Conservation (phyloP, 2,797 vertebrate species). For the Zenarchopterus dispar region DNA sequence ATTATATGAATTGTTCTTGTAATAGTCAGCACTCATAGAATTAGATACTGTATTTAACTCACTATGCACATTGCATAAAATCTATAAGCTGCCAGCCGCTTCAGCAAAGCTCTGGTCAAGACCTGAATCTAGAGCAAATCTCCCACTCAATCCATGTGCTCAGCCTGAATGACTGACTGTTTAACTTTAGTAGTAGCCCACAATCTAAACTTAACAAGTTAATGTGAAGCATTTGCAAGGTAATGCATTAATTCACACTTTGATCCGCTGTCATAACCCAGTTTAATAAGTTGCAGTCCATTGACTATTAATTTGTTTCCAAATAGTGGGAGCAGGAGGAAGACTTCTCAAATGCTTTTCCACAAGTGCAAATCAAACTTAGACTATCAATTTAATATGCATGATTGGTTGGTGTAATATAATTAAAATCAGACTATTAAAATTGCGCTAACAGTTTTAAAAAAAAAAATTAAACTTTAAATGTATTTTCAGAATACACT, state of each 20-base stretch:
- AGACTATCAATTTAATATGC: slow-evolving; percentile 82
- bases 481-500: slow-evolving; percentile 83
- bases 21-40: neutral
- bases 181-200: slow-evolving; percentile 48
- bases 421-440: slow-evolving; percentile 85
- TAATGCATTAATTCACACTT: slow-evolving; percentile 73
- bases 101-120: slow-evolving; percentile 29
- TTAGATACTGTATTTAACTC: slow-evolving; percentile 11
- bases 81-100: slow-evolving; percentile 21
- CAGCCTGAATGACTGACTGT: slow-evolving; percentile 35
- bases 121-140: slow-evolving; percentile 50
- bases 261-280: slow-evolving; percentile 77
- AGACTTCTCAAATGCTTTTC: slow-evolving; percentile 73
- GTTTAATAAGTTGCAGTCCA: slow-evolving; percentile 85
- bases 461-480: slow-evolving; percentile 82
- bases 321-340: slow-evolving; percentile 75
- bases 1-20: slow-evolving; percentile 1
- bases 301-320: slow-evolving; percentile 83
- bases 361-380: slow-evolving; percentile 81
- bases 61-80: slow-evolving; percentile 30
- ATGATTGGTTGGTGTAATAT: slow-evolving; percentile 83
- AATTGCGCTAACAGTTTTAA: slow-evolving; percentile 77
- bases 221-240: slow-evolving; percentile 73
- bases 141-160: slow-evolving; percentile 19
- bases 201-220: slow-evolving; percentile 65